Evolutionary conservation across 2,113 vertebrate genomes (phyloP), one percentile per base, ranked within the genome.

Genomic region (Nycticebus coucang): DNA sequence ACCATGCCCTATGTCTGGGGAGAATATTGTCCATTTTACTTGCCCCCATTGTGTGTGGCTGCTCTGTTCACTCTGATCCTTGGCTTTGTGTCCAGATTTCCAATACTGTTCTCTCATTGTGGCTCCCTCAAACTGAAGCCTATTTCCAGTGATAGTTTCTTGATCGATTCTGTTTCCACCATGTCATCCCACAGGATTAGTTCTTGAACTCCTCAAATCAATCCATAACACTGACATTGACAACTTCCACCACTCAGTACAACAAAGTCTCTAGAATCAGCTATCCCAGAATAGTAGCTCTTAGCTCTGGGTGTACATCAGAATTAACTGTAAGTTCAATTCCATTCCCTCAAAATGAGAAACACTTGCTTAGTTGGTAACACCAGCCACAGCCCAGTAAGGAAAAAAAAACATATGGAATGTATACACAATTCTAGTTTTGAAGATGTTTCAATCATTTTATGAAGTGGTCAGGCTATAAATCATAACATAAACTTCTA

Each of bases 401-500:
- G 35, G 28, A 18, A 59, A 71, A 35, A 35, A 41, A 94, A 90
- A 35, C 2, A 33, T 17, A 19, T 69, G 18, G 3, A 77, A 21
- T 50, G 28, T 37, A 18, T 35, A 50, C 22, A 53, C 33, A 33
- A 14, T 86, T 94, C 57, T 55, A 37, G 41, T 66, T 86, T 86
- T 21, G 91, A 91, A 89, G 18, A 17, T 89, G 24, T 59, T 88
- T 66, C 59, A 84, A 79, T 66, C 15, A 11, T 79, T 93, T 87
- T 87, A 33, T 75, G 68, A 74, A 85, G 22, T 55, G 5, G 5
- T n/a, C 26, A 77, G 11, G 53, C 45, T 68, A 45, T 74, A 87
- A 35, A 55, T 87, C 66, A 93, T 62, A 50, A 88, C 60, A 28
- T 55, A 88, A 90, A 77, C 19, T 68, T 80, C 81, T 74, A 88